Evolutionary conservation across 1,140 invertebrate genomes (phyloP).

Genomic region (Phymorhynchus buccinoides): DNA sequence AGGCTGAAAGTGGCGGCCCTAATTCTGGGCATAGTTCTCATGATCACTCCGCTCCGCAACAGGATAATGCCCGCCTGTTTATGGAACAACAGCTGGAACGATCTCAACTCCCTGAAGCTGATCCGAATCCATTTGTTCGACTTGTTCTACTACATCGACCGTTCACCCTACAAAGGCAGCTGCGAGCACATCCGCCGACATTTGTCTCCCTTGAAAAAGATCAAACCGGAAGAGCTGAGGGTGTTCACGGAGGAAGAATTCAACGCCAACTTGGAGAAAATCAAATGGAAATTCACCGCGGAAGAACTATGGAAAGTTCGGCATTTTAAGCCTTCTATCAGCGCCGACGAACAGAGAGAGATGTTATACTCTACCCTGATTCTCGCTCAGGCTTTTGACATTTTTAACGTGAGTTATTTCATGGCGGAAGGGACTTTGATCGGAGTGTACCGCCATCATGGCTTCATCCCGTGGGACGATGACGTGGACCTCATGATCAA

Average conservation of each 20-base stretch:
- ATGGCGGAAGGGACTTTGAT: slow-evolving; percentile 32
- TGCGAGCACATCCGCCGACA: slow-evolving; percentile 24
- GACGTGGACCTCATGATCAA: slow-evolving; percentile 39
- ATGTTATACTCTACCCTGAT: slow-evolving; percentile 33
- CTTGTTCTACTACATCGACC: slow-evolving; percentile 30
- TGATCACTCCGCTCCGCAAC: slow-evolving; percentile 19
- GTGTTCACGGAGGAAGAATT: slow-evolving; percentile 30
- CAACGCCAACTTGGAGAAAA: neutral
- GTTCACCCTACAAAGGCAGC: slow-evolving; percentile 19
- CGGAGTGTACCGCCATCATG: slow-evolving; percentile 37
- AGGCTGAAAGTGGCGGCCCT: slow-evolving; percentile 5
- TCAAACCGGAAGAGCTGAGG: slow-evolving; percentile 1
- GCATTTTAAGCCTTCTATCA: slow-evolving; percentile 41
- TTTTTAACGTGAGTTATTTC: slow-evolving; percentile 38
- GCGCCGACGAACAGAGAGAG: slow-evolving; percentile 30
- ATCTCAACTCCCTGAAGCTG: slow-evolving; percentile 1
- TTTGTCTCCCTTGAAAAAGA: slow-evolving; percentile 21
- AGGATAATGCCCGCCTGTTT: neutral
- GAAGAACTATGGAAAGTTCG: slow-evolving; percentile 27
- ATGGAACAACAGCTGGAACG: slow-evolving; percentile 5
- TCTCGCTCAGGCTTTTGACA: slow-evolving; percentile 32
- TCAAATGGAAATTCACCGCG: neutral
- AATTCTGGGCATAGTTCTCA: neutral
- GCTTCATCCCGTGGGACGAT: slow-evolving; percentile 41
- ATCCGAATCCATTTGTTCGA: neutral